phyloP scores from a whole-genome alignment of 2,797 vertebrate species.

The Scomberomorus guttatus region DNA sequence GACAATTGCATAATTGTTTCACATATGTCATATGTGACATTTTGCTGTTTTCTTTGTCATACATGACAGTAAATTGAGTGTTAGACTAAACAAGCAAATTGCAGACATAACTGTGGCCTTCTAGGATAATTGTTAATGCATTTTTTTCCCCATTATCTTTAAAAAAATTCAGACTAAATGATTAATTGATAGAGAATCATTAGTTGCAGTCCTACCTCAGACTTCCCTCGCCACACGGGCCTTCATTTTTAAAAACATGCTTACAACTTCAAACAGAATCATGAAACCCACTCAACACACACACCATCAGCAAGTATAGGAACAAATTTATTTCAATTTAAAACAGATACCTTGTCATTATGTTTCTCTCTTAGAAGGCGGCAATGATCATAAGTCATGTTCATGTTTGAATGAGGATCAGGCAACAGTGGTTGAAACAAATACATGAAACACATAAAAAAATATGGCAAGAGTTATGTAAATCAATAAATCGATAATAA shows the following conservation, averaged over 20 bases:
- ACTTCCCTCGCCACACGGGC: too few relatives aligned
- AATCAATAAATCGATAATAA: conserved; percentile 85
- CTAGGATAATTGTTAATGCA: too few relatives aligned
- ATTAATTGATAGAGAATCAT: not conserved
- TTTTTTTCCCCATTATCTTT: too few relatives aligned
- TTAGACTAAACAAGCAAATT: too few relatives aligned
- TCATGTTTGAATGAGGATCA: conserved; percentile 93
- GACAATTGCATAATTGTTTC: too few relatives aligned
- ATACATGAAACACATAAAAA: conserved; percentile 89
- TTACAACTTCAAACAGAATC: not conserved
- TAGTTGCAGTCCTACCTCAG: not conserved
- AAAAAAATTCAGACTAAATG: too few relatives aligned
- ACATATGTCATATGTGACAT: too few relatives aligned
- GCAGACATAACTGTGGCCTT: too few relatives aligned
- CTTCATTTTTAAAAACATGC: not conserved
- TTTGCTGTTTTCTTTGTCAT: too few relatives aligned
- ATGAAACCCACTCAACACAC: conserved; percentile 67
- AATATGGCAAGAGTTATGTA: conserved; percentile 89
- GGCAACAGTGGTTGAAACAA: conserved; percentile 92
- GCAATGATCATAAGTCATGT: conserved; percentile 96
- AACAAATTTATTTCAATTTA: conserved; percentile 99
- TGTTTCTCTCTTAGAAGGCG: conserved; percentile 96
- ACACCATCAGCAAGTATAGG: conserved; percentile 90
- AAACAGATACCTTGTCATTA: conserved; percentile 96
- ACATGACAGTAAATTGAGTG: too few relatives aligned